Percentiles rank a stretch among this genome's conserved stretches.
These are phyloP conservation scores for Muscicapa adusta DNA, from an alignment of 2,113 vertebrate species.

Conservation along the genomic window DNA sequence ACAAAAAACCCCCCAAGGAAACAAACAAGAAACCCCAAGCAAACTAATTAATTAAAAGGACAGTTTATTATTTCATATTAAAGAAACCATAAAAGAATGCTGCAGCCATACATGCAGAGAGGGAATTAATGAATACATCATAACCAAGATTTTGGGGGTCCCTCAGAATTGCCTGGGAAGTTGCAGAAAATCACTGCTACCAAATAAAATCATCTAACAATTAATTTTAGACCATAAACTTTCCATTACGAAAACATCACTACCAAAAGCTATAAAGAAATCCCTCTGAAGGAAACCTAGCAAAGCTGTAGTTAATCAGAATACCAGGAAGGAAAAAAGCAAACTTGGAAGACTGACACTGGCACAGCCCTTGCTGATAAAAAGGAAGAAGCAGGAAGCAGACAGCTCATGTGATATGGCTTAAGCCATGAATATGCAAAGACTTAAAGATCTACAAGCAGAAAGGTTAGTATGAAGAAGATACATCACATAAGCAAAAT, in stretches of 20 bases:
- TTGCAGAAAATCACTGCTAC: conserved; percentile 2
- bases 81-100: not conserved
- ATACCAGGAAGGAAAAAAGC: conserved; percentile 3
- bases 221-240: conserved; percentile 10
- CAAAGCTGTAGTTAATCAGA: not conserved
- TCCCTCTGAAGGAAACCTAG: not conserved
- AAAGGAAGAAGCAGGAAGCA: conserved; percentile 36
- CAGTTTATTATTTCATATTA: not conserved
- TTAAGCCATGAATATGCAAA: not conserved
- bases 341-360: not conserved
- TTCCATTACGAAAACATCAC: not conserved
- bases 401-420: not conserved
- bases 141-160: not conserved
- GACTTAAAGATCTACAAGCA: not conserved
- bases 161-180: not conserved
- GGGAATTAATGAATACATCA: not conserved
- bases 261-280: not conserved
- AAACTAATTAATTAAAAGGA: not conserved
- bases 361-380: conserved; percentile 10
- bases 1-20: too few relatives aligned
- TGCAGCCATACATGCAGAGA: not conserved
- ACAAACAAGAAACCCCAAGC: not conserved
- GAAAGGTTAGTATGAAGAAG: not conserved
- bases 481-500: not conserved
- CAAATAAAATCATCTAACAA: conserved; percentile 19